Base-by-base conservation (phyloP, 2,888 invertebrate species). In the Pardosa pseudoannulata region DNA sequence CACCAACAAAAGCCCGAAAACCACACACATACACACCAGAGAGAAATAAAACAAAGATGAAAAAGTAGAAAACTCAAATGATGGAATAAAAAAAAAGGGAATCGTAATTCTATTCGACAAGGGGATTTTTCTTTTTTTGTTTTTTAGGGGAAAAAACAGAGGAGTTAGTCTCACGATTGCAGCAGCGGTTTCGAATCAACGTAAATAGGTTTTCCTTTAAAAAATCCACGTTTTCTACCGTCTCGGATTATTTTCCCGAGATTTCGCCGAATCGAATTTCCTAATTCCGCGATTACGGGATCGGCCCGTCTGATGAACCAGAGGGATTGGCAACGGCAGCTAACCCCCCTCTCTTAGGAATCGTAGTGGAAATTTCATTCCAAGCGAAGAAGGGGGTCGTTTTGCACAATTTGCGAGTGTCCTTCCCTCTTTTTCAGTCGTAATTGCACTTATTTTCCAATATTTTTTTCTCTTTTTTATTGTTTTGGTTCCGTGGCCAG, bases 261-360 rank as follows among this genome's bases (percentile, higher is more conserved):
- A 36, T 32, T 67, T 67, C 19, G 19, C 13, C 28, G 67, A 85
- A 85, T 85, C 83, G 39, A 73, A 85, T 85, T 85, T 75, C 70
- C 75, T 82, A 82, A 82, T 82, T 78, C 62, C 62, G 23, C 36
- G 78, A 72, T 79, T 83, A 28, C 46, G 67, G 72, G n/a, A 72
- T 71, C 67, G 41, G 29, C 23, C 65, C 27, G 28, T 41, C 67
- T 73, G 80, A 80, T 74, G 81, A 68, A 27, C 56, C 56, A 67
- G n/a, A 31, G 19, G 16, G 9, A n/a, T n/a, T 36, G 9, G 27
- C 16, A n/a, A n/a, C n/a, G n/a, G n/a, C n/a, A n/a, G n/a, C n/a
- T n/a, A n/a, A n/a, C n/a, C 67, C n/a, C n/a, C 23, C n/a, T 23
- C 19, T n/a, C n/a, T n/a, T n/a, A n/a, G 19, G 19, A 67, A 70